Evolutionary conservation across 2,113 vertebrate genomes (phyloP).

Genomic region (Ariopsis seemanni): DNA sequence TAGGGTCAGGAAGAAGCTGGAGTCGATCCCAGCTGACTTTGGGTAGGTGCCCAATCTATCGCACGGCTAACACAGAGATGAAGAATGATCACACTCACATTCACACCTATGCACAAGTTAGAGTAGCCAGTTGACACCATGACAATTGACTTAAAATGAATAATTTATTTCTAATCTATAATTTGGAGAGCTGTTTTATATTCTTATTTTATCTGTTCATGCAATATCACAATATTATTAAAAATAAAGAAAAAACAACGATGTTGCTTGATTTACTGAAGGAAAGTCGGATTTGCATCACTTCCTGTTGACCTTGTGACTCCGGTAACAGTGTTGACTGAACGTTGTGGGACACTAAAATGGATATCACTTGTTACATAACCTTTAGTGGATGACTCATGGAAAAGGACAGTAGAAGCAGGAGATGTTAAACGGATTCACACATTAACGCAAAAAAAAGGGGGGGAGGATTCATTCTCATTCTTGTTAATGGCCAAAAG

Average conservation of each 20-base stretch:
- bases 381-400: not conserved
- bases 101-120: no score
- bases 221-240: not conserved
- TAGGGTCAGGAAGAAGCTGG: no score
- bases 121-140: not conserved
- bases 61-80: no score
- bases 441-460: not conserved
- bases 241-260: not conserved
- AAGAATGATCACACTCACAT: no score
- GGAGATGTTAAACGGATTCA: not conserved
- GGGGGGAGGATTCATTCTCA: not conserved
- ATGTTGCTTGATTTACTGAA: not conserved
- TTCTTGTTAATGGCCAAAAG: no score
- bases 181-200: not conserved
- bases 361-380: not conserved
- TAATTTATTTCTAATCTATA: not conserved
- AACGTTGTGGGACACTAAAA: not conserved
- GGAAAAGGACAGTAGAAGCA: not conserved
- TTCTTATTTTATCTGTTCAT: not conserved
- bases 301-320: not conserved
- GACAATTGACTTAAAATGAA: not conserved
- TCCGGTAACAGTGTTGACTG: not conserved
- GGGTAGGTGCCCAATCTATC: no score
- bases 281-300: not conserved
- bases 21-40: no score